These are phyloP conservation scores for Gallinago media DNA, from an alignment of 2,113 vertebrate species.

Conservation along the genomic window DNA sequence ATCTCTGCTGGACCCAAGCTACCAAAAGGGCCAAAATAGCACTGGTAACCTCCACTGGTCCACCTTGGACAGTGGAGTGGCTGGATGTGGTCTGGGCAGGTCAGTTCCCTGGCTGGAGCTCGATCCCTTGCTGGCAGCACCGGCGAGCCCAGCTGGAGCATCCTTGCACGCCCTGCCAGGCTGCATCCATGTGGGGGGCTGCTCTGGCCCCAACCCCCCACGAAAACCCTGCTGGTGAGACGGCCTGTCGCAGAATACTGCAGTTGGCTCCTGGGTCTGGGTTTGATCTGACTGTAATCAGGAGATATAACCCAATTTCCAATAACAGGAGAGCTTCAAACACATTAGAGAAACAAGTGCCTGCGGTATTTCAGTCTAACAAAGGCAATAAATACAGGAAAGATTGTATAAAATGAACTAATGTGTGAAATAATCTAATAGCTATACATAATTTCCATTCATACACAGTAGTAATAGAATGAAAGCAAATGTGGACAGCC, in stretches of 20 bases:
- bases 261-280: not conserved
- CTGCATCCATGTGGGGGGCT: not conserved
- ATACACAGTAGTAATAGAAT: slow-evolving; percentile 39
- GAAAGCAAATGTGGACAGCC: slow-evolving; percentile 31
- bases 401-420: slow-evolving; percentile 52
- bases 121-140: accelerated
- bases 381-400: slow-evolving; percentile 56
- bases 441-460: slow-evolving; percentile 20
- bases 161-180: accelerated
- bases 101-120: not conserved
- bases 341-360: slow-evolving; percentile 33
- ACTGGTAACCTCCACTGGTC: accelerated
- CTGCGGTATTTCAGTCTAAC: slow-evolving; percentile 36
- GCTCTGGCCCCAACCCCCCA: not conserved
- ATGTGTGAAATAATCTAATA: slow-evolving; percentile 62
- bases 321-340: not conserved
- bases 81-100: not conserved
- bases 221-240: accelerated
- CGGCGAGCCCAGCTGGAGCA: accelerated
- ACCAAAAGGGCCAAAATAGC: too few relatives aligned
- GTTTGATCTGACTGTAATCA: slow-evolving; percentile 22
- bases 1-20: not conserved
- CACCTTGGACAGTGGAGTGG: not conserved
- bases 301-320: slow-evolving; percentile 48
- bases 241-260: not conserved